Evolutionary conservation across 2,797 vertebrate species (phyloP).

Genomic region (Coregonus sp.): DNA sequence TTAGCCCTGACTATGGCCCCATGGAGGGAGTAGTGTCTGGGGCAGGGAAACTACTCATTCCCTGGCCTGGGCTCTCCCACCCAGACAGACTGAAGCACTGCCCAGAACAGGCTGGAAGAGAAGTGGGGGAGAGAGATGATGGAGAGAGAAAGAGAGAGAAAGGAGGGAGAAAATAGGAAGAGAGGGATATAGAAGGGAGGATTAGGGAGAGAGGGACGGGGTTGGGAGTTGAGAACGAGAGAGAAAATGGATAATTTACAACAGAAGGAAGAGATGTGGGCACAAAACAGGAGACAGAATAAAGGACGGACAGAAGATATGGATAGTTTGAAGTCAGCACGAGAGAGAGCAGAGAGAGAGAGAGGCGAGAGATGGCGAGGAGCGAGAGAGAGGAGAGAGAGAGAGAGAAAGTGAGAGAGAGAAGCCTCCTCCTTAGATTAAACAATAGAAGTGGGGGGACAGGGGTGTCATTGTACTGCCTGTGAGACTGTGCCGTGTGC

Average conservation of each 20-base stretch:
- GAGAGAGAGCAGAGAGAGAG: background rate
- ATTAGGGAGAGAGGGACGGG: too few species aligned
- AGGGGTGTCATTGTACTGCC: slow-evolving; percentile 32
- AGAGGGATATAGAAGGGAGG: background rate
- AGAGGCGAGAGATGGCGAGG: too few species aligned
- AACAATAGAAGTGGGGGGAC: slow-evolving; percentile 30
- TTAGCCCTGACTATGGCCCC: slow-evolving; percentile 64
- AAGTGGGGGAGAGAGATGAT: background rate
- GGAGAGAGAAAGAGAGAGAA: background rate
- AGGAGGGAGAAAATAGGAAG: background rate
- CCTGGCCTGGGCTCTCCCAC: slow-evolving; percentile 22
- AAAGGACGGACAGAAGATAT: background rate
- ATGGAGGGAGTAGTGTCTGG: slow-evolving; percentile 40
- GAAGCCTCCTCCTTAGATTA: slow-evolving; percentile 5
- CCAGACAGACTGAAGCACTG: slow-evolving; percentile 40
- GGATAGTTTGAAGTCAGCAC: background rate
- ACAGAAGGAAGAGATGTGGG: background rate
- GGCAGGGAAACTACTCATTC: slow-evolving; percentile 39
- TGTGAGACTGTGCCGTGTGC: slow-evolving; percentile 18
- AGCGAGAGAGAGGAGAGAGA: too few species aligned
- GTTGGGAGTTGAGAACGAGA: too few species aligned
- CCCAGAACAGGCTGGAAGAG: slow-evolving; percentile 32
- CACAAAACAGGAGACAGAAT: background rate
- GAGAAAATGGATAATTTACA: too few species aligned
- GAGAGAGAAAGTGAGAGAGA: too few species aligned